Evolutionary conservation across 2,797 vertebrate genomes (phyloP), one percentile per base, ranked within the genome.

Genomic region (Pangasius larnaudii): DNA sequence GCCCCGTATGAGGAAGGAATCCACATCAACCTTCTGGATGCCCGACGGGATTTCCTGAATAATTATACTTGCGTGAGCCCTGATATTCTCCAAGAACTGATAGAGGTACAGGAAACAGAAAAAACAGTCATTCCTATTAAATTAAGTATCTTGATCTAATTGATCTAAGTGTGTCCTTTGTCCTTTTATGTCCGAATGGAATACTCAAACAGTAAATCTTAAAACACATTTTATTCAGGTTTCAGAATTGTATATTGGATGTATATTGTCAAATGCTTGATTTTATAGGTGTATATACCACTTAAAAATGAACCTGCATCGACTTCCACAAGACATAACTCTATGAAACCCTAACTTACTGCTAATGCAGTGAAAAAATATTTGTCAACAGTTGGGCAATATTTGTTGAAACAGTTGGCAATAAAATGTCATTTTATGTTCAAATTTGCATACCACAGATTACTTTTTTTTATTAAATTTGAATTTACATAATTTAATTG

Each of bases 51-150:
- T 18, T 98, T 98, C 93, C 93, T 98, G 85, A 46, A 84, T 42
- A 94, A 95, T 88, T 95, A 97, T 91, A 95, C 93, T 0, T 98
- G 98, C 33, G 91, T 98, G 18, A 91, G 92, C 71, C 88, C 91
- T 0, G 94, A 95, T 0, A 91, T 85, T n/a, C 94, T 98, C n/a
- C 94, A 95, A 83, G 18, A 4, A 1, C 91, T 98, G 33, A 95
- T 98, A 89, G 84, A 96, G 96, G 97, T 98, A 96, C 30, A 36
- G 46, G 27, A 79, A 85, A 27, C 33, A 81, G 3, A 53, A 51
- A 19, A 36, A 72, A 7, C 27, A 65, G 42, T 51, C 22, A 49
- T 67, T 67, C 2, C 24, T 14, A 39, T 81, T 16, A 61, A 61
- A 61, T 81, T 42, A 61, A n/a, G 36, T 46, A 56, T 56, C 19